Evolutionary conservation across 2,888 invertebrate species (phyloP), one percentile per base, ranked within the genome.

Genomic region (Pyrochroa serraticornis): DNA sequence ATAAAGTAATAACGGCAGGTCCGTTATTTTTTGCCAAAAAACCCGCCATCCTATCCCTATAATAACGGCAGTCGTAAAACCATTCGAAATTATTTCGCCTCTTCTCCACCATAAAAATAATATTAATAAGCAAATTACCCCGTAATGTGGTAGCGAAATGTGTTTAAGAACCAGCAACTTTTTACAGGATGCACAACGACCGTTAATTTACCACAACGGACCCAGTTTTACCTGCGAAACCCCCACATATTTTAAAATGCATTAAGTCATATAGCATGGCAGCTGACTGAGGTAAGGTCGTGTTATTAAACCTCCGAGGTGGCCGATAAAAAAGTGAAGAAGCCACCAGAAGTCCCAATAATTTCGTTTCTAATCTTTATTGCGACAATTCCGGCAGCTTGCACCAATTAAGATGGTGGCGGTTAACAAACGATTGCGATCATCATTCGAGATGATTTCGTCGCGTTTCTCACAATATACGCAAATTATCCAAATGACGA

Each of bases 161-260:
- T 59, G 59, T 59, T 59, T 59, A 59, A 59, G 59, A 48, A 48
- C 43, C 43, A 30, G 53, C 53, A 45, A 46, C 49, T 58, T 54
- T 48, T 58, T 54, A 42, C 49, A 58, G 58, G 53, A 58, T 58
- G 47, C 58, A 58, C 58, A 50, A 30, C 46, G 59, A 35, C 49
- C 58, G 58, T 53, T 58, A 53, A 58, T 58, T 58, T 53, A 58
- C 58, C 31, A 43, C 32, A 43, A 32, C 31, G 12, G 31, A 43
- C 22, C 35, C 37, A 60, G 55, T 57, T 53, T 51, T 62, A 62
- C 62, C 62, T 62, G 62, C 62, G 56, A 58, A 58, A 58, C 56
- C 62, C 22, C 58, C 48, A 60, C 66, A 65, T 69, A 69, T 70
- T 70, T 71, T 71, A 69, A 71, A 70, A 68, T 65, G 63, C 71